A percentile compares a stretch with the other conserved stretches of the same genome.
Evolutionary conservation across 1,140 invertebrate genomes (phyloP).

Genomic region (Musca domestica): DNA sequence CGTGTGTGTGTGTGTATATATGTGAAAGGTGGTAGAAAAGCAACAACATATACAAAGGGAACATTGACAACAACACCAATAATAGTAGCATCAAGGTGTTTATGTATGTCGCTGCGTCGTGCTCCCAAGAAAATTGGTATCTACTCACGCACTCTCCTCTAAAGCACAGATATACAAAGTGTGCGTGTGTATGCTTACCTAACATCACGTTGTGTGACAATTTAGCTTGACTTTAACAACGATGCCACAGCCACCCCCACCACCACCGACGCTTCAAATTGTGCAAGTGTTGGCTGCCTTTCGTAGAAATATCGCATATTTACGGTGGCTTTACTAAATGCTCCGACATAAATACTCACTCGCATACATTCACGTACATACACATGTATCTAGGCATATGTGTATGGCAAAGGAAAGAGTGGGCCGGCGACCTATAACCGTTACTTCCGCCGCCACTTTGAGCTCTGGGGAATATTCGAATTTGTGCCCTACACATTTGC

Average conservation of each 20-base stretch:
- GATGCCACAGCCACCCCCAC: neutral
- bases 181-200: neutral
- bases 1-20: too few relatives aligned
- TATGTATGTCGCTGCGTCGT: too few relatives aligned
- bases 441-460: slow-evolving; percentile 13
- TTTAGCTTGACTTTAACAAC: slow-evolving; percentile 1
- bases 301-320: neutral
- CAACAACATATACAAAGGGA: too few relatives aligned
- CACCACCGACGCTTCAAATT: neutral
- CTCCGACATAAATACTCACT: too few relatives aligned
- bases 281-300: neutral
- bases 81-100: too few relatives aligned
- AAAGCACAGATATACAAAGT: neutral
- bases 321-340: neutral
- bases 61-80: too few relatives aligned
- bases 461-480: slow-evolving; percentile 12
- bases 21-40: too few relatives aligned
- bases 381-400: too few relatives aligned
- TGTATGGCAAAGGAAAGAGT: too few relatives aligned
- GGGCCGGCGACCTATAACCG: slow-evolving; percentile 6
- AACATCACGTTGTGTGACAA: neutral
- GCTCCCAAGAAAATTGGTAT: too few relatives aligned
- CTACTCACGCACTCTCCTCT: neutral
- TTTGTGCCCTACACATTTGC: slow-evolving; percentile 11
- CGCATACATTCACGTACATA: too few relatives aligned